phyloP scores from a whole-genome alignment of 2,797 vertebrate genomes.

The Lindbergichthys nudifrons region DNA sequence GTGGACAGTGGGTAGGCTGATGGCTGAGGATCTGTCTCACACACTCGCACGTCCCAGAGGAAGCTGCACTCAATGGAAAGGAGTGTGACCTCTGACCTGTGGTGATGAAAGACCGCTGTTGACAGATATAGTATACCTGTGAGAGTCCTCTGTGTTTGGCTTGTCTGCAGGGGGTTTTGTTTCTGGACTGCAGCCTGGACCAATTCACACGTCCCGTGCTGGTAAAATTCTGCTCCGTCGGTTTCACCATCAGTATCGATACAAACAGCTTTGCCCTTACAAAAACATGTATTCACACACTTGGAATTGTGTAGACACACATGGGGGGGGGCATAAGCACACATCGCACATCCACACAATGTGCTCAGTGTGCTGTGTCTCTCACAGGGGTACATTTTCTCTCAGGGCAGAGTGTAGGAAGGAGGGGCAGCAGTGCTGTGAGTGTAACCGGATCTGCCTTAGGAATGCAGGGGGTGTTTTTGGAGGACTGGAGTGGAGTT shows the following conservation, averaged over 20 bases:
- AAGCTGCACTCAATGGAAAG: conserved; percentile 74
- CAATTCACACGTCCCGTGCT: conserved; percentile 51
- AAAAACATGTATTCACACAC: conserved; percentile 66
- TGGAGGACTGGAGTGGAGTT: conserved; percentile 73
- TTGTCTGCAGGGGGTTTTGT: conserved; percentile 72
- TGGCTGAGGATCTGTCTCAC: conserved; percentile 71
- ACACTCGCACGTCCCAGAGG: conserved; percentile 77
- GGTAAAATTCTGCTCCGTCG: conserved; percentile 27
- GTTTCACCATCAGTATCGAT: conserved; percentile 34
- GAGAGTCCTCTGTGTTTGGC: conserved; percentile 79
- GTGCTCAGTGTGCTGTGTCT: conserved; percentile 68
- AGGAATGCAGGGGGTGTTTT: conserved; percentile 81
- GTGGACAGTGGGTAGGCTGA: conserved; percentile 68
- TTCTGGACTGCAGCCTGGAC: conserved; percentile 61
- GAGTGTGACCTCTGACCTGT: conserved; percentile 78
- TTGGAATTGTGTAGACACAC: conserved; percentile 54
- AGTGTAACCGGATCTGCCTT: conserved; percentile 83
- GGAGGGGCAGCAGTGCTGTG: conserved; percentile 80
- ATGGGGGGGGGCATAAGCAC: conserved; percentile 35
- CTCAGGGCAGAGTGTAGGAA: conserved; percentile 76
- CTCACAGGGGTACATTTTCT: conserved; percentile 77
- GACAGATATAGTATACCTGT: conserved; percentile 86
- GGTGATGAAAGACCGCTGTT: conserved; percentile 78
- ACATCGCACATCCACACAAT: conserved; percentile 68
- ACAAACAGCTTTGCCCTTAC: conserved; percentile 51